Evolutionary conservation across 1,140 invertebrate species (phyloP), one percentile per base, ranked within the genome.

Genomic region (Heliconius hermathena): DNA sequence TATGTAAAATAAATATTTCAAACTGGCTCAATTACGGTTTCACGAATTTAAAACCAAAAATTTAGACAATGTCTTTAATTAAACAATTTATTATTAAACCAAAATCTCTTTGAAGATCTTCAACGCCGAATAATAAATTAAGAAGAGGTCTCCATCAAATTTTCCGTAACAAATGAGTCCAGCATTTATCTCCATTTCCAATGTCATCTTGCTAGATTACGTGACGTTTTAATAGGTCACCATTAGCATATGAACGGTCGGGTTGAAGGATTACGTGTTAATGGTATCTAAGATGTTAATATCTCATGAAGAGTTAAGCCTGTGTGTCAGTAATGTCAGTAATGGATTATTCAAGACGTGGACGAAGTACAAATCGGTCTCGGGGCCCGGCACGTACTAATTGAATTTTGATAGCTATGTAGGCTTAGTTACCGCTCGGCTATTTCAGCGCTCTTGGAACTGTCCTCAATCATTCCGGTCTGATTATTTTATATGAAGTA

Each of bases 181-280:
- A 57, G 57, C 82, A 86, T 88, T 88, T 87, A 88, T 88, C 88
- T 87, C 83, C 86, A 89, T 91, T 91, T 80, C 84, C 77, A 83
- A 82, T 84, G 85, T 84, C 82, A 86, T 82, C 84, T 81, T 72
- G 78, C 82, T 77, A 89, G 86, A 89, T 90, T 89, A 89, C 84
- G 84, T 87, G 84, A 83, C 82, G 83, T 84, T 85, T 85, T 89
- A 90, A 88, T 89, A 85, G 87, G 86, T 86, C 84, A 81, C 84
- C 84, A 90, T 90, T 90, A 87, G 82, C 89, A 90, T 90, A 89
- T 86, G 85, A 88, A 87, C 84, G 84, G 79, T 83, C 78, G 86
- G 88, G 87, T 85, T 88, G 87, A 89, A 85, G 87, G 88, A 89
- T 90, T 89, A 89, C 78, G 86, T 89, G 89, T 86, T 90, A 90